Base-by-base conservation (phyloP, 2,888 invertebrate genomes). In the Hydrotaea cyrtoneurina region DNA sequence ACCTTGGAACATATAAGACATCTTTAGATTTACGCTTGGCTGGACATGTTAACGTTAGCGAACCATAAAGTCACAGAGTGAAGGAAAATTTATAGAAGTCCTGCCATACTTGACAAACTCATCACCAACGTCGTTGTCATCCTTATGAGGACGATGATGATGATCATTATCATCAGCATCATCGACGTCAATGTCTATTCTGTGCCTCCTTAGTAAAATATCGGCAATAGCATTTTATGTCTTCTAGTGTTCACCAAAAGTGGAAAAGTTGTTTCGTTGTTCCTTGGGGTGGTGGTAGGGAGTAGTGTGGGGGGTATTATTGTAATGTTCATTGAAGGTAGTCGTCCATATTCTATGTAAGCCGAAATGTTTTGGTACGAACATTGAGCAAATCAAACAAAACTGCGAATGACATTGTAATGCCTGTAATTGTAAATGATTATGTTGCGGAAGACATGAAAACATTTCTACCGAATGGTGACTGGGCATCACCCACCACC, bases 11-110 rank as follows among this genome's bases (percentile, higher is more conserved):
- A 71, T 36, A 71, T 73, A 73, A 87, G 85, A 83, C 77, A 66
- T 90, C 90, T 88, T 90, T 87, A 89, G 90, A 90, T 90, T 88
- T 88, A 73, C 87, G 88, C 87, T 87, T 88, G 87, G 88, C 80
- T 89, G 90, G 89, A 89, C 90, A 90, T 89, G 88, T 90, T 88
- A 89, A 89, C 87, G 89, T 71, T 46, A 78, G 83, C 59, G 80
- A 78, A 81, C 78, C 84, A 84, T 79, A 78, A 84, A 79, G 39
- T 59, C 76, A 72, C 57, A 62, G 46, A 71, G 74, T 78, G 43
- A 69, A 69, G 15, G 39, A 46, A 69, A 69, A 43, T 46, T 21
- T 69, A 74, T 78, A 31, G 55, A 80, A 80, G 81, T 84, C 78
- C 73, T 66, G 76, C 57, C 59, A 64, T 75, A 72, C 71, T 76